These are phyloP conservation scores for Mus spretus DNA, from an alignment of 2,797 vertebrate species.

Conservation along the genomic window DNA sequence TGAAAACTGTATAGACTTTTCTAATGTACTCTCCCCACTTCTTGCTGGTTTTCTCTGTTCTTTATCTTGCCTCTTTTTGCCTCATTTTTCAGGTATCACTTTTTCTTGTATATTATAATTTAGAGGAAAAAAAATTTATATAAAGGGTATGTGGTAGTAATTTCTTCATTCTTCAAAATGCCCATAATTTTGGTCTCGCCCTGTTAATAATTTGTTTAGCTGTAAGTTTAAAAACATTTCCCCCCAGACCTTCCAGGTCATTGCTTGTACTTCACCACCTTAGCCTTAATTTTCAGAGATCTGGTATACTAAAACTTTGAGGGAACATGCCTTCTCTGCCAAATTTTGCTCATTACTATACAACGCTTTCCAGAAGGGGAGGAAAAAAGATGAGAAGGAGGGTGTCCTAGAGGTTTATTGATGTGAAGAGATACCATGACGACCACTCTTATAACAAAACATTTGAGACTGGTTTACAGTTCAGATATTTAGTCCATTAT, in stretches of 20 bases:
- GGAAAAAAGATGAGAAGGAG: not conserved
- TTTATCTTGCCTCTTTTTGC: not conserved
- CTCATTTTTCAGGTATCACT: not conserved
- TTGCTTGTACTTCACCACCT: not conserved
- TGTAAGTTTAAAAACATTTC: constrained; percentile 25
- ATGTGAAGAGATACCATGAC: not conserved
- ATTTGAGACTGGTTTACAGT: not conserved
- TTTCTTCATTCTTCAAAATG: constrained; percentile 28
- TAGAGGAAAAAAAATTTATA: not conserved
- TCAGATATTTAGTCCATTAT: not conserved
- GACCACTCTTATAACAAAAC: not conserved
- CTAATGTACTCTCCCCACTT: not conserved
- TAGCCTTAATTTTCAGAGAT: not conserved
- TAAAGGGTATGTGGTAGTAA: not conserved
- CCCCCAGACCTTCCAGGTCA: not conserved
- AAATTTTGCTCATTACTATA: not conserved
- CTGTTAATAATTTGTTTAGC: constrained; percentile 44
- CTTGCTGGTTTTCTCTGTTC: constrained; percentile 15
- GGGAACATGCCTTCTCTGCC: not conserved
- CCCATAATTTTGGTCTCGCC: not conserved
- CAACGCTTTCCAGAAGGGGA: not conserved
- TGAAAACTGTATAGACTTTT: not conserved
- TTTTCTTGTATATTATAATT: not conserved
- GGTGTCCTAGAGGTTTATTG: not conserved
- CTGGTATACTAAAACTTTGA: not conserved